Base-by-base conservation (phyloP, 2,113 vertebrate species). In the Alces alces region DNA sequence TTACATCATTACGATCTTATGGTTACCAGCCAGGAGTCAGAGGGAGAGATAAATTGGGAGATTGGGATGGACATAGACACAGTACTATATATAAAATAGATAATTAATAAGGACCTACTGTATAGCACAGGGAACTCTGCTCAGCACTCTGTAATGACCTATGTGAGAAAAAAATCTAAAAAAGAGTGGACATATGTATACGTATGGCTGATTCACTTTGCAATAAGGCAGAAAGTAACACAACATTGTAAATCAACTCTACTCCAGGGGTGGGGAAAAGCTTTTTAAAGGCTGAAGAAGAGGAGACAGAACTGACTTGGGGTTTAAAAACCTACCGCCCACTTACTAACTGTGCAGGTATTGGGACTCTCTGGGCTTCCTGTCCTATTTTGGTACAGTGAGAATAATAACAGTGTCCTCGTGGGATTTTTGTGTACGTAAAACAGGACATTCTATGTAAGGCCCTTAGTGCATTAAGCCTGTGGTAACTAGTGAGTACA, bases 401-500 rank as follows among this genome's bases (percentile, higher is more conserved):
- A n/a, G n/a, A 82, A 50, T 4, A 27, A 9, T 23, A 25, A 11
- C 1, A 17, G 28, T 17, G n/a, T n/a, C 7, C 16, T 43, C 45
- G 19, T 2, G 73, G 60, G 90, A 23, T 21, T 23, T 54, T 16
- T 12, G 43, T 30, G 43, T 3, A 0, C 3, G 0, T 47, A 60
- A 13, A 11, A 33, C 28, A 36, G 47, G 55, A 54, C 1, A 23
- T 27, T 6, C 2, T 0, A 0, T 21, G 33, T 1, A 15, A 33
- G 60, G 54, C 6, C 1, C 0, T 4, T 11, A 4, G 3, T 13
- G 21, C 86, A 3, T 15, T 1, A 27, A 28, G 39, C 16, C 0
- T 1, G 2, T 2, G 5, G 5, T 2, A 16, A 27, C 3, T 3
- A 10, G 8, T 21, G 13, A 8, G 6, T 2, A 6, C 17, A 9